Percentiles rank a stretch among this genome's conserved stretches.
Evolutionary conservation across 1,140 invertebrate genomes (phyloP).

Genomic region (Planococcus citri): DNA sequence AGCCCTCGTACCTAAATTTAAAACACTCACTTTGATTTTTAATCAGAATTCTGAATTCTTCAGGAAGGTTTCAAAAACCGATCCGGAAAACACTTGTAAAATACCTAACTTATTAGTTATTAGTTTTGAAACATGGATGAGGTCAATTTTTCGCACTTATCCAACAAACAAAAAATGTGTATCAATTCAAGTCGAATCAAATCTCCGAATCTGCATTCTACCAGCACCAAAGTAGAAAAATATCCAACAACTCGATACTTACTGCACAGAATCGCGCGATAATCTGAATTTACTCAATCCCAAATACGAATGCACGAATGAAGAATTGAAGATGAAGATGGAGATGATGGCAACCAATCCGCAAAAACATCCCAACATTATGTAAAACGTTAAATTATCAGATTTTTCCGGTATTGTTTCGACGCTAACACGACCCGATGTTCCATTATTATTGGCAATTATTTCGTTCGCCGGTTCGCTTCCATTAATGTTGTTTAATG

Average conservation of each 20-base stretch:
- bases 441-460: background rate
- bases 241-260: background rate
- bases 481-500: background rate
- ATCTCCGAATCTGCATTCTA: no score
- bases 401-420: conserved; percentile 17
- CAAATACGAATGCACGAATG: conserved; percentile 10
- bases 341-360: background rate
- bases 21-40: no score
- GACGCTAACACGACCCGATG: conserved; percentile 5
- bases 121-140: no score
- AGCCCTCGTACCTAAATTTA: no score
- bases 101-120: no score
- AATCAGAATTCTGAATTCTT: no score
- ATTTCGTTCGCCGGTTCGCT: background rate
- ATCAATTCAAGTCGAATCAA: no score
- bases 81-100: no score
- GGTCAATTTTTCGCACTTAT: no score
- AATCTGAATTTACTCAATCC: background rate
- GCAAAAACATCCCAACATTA: conserved; percentile 6
- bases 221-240: background rate
- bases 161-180: no score
- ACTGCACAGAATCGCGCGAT: conserved; percentile 3
- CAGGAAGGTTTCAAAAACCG: no score
- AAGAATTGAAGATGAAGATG: conserved; percentile 12
- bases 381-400: conserved; percentile 8